Evolutionary conservation across 92 coral and sea anemone species (phyloP).

Genomic region (Porites cylindrica): DNA sequence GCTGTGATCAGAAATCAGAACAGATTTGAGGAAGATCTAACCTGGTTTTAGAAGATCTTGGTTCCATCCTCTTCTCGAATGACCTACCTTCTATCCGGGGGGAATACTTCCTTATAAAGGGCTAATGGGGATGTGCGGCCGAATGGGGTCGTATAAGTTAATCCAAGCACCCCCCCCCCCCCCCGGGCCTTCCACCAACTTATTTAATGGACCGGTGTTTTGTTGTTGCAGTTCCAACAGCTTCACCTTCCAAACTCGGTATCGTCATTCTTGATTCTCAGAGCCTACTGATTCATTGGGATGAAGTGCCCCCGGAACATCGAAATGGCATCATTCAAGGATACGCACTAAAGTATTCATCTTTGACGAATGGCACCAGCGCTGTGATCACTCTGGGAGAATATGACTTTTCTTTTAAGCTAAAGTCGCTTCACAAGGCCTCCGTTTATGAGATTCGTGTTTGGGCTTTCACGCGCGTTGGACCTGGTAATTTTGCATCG

Average conservation of each 20-base stretch:
- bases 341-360: conserved; percentile 57
- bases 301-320: conserved; percentile 53
- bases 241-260: conserved; percentile 57
- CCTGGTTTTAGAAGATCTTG: too few relatives aligned
- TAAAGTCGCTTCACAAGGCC: conserved; percentile 48
- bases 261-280: conserved; percentile 56
- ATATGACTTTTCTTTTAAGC: background rate
- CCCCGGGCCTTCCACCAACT: too few relatives aligned
- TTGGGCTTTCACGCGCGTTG: conserved; percentile 70
- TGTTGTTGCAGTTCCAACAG: conserved; percentile 61
- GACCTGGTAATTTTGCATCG: conserved; percentile 55
- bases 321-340: conserved; percentile 69
- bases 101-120: too few relatives aligned
- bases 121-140: too few relatives aligned
- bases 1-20: too few relatives aligned
- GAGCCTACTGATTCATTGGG: conserved; percentile 66
- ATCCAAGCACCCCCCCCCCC: too few relatives aligned
- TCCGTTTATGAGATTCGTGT: conserved; percentile 53
- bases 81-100: too few relatives aligned
- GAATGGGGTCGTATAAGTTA: too few relatives aligned
- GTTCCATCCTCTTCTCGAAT: too few relatives aligned
- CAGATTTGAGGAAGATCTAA: too few relatives aligned
- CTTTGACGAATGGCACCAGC: conserved; percentile 2
- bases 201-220: too few relatives aligned
- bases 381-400: conserved; percentile 19